Base-by-base conservation (phyloP, 1,140 invertebrate species). In the Cotesia glomerata region DNA sequence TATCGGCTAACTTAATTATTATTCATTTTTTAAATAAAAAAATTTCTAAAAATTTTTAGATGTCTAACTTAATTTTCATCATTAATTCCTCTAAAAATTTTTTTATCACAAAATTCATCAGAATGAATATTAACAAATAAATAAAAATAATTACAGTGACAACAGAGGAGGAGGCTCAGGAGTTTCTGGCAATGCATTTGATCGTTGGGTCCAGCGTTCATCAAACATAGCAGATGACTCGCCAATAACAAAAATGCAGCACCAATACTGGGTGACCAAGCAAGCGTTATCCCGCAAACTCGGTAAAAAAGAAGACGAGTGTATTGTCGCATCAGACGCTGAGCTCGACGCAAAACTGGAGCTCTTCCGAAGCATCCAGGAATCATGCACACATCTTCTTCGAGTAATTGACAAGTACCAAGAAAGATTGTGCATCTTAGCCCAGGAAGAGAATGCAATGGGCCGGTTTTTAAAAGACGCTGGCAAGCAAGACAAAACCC, bases 231-330 rank as follows among this genome's bases (percentile, higher is more conserved):
- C 81, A 5, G 77, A 79, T 9, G 81, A 83, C 64, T 82, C 81
- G n/a, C 45, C 91, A 0, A 86, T 94, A 1, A 89, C 90, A 26
- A 94, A 95, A 84, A 94, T 98, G 91, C 96, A 98, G 84, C 95
- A 98, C 84, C 96, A 98, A 75, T 99, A 96, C 87, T 99, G 97
- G 97, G 94, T 98, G 36, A 98, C 98, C 3, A 99, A 99, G 83
- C 97, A 99, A 88, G 93, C 95, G 61, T 92, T 99, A 34, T 92
- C 97, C 67, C 90, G 95, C 78, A 99, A 98, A 89, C 88, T 99
- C 14, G 97, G 97, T 5, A 96, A 97, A 81, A 99, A 99, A 88
- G 97, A 99, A 88, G 98, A 99, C 85, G 97, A 98, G 74, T 97
- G 95, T 89, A 93, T 99, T 78, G 92, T 98, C 13, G 92, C 98